These are phyloP conservation scores for Geotrypetes seraphini DNA, from an alignment of 2,797 vertebrate genomes.

Conservation along the genomic window DNA sequence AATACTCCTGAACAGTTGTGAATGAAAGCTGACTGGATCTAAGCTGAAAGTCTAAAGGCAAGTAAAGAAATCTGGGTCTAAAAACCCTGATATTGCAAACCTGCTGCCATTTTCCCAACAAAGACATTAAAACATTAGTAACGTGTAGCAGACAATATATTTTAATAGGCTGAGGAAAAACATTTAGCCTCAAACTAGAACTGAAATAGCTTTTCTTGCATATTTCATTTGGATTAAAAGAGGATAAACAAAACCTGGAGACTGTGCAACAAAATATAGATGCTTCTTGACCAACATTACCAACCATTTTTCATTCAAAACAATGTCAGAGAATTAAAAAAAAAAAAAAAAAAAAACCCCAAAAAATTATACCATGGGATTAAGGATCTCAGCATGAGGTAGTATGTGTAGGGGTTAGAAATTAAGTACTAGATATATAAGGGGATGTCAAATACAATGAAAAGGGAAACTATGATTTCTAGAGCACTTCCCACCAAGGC, in stretches of 20 bases:
- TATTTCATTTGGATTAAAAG: slow-evolving; percentile 7
- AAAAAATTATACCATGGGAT: slow-evolving; percentile 18
- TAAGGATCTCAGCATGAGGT: slow-evolving; percentile 23
- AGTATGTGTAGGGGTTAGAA: slow-evolving; percentile 20
- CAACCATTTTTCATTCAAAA: slow-evolving; percentile 25
- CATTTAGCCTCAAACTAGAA: too few relatives aligned
- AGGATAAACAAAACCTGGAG: slow-evolving; percentile 16
- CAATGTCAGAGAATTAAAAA: slow-evolving; percentile 26
- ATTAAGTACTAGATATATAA: slow-evolving; percentile 24
- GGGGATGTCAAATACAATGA: slow-evolving; percentile 18
- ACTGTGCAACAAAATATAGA: slow-evolving; percentile 20
- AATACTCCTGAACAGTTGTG: too few relatives aligned
- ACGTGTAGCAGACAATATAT: too few relatives aligned
- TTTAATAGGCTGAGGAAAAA: too few relatives aligned
- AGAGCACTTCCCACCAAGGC: slow-evolving; percentile 17
- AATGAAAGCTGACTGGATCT: too few relatives aligned
- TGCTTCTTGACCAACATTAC: slow-evolving; percentile 18
- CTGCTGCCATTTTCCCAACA: too few relatives aligned
- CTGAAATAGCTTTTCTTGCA: background rate
- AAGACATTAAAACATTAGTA: too few relatives aligned
- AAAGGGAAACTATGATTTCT: slow-evolving; percentile 25
- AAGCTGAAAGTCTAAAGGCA: too few relatives aligned
- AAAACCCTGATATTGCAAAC: too few relatives aligned
- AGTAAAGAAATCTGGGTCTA: too few relatives aligned
- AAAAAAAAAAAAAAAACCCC: too few relatives aligned